Percentiles rank a stretch among this genome's conserved stretches.
Conservation (phyloP, 2,888 invertebrate genomes). For the Chaetogeoica ovagalla region DNA sequence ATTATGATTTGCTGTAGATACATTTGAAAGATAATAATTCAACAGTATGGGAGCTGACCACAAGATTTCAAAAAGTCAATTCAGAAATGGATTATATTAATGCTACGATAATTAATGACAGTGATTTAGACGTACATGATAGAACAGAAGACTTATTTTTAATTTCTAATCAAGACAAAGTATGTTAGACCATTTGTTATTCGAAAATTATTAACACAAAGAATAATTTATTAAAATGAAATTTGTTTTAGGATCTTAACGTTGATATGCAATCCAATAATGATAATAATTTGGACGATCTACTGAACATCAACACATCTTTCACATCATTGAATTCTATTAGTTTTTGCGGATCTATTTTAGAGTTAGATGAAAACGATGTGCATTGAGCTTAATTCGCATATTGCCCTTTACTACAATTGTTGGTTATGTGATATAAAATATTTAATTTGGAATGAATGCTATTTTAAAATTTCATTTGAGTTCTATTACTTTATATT, state of each 20-base stretch:
- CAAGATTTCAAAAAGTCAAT: conserved; percentile 34
- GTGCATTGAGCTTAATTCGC: too few relatives aligned
- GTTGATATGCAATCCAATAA: conserved; percentile 7
- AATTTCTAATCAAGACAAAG: conserved; percentile 28
- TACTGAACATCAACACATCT: conserved; percentile 32
- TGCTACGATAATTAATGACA: conserved; percentile 35
- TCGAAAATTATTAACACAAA: neutral
- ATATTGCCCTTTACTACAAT: too few relatives aligned
- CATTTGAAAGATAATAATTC: conserved; percentile 39
- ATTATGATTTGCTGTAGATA: conserved; percentile 17
- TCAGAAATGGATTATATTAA: conserved; percentile 39
- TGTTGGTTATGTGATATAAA: too few relatives aligned
- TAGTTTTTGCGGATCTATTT: conserved; percentile 35
- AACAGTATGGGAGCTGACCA: conserved; percentile 39
- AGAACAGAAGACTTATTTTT: conserved; percentile 42
- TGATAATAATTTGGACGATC: conserved; percentile 42
- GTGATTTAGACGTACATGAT: neutral
- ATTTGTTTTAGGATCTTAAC: conserved; percentile 31
- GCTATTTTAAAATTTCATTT: too few relatives aligned
- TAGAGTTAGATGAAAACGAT: conserved; percentile 35
- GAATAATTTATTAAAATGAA: neutral
- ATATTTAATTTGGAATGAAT: too few relatives aligned
- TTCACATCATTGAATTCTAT: conserved; percentile 40
- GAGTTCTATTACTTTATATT: too few relatives aligned
- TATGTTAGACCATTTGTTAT: conserved; percentile 9